Evolutionary conservation across 2,797 vertebrate genomes (phyloP).

Genomic region (Mormyrus hasselquistii): DNA sequence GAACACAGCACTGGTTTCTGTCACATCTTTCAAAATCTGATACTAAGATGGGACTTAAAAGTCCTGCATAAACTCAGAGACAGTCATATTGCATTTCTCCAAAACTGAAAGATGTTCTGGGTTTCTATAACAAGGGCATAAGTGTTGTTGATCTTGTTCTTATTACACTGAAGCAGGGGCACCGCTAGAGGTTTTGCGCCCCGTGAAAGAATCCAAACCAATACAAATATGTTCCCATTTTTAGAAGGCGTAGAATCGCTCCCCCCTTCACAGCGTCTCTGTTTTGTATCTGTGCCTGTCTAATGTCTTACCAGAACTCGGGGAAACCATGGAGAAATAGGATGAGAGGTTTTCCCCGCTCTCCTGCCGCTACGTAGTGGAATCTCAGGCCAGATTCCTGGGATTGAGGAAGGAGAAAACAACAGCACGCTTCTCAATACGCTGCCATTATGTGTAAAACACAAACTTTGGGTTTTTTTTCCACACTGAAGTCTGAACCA

Average conservation of each 20-base stretch:
- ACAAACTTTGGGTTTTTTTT: neutral
- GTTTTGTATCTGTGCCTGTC: neutral
- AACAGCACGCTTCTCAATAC: neutral
- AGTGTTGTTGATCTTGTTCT: neutral
- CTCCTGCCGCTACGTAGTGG: slow-evolving; percentile 95
- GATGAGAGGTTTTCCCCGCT: slow-evolving; percentile 95
- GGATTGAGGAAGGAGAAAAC: neutral
- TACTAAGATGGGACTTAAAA: neutral
- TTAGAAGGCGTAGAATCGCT: neutral
- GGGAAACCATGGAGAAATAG: slow-evolving; percentile 95
- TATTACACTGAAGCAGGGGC: neutral
- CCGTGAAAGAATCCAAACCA: neutral
- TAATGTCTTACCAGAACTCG: slow-evolving; percentile 87
- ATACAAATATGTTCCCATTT: neutral
- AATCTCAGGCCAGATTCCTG: slow-evolving; percentile 96
- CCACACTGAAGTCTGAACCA: neutral
- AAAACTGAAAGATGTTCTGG: neutral
- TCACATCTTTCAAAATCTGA: neutral
- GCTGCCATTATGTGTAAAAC: neutral
- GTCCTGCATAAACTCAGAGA: neutral
- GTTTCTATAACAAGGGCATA: neutral
- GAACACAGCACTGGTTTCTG: neutral
- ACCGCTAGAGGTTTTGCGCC: neutral
- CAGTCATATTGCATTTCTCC: neutral
- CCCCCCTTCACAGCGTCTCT: neutral